Evolutionary conservation across 2,888 invertebrate species (phyloP), one percentile per base, ranked within the genome.

Genomic region (Cryptocephalus moraei): DNA sequence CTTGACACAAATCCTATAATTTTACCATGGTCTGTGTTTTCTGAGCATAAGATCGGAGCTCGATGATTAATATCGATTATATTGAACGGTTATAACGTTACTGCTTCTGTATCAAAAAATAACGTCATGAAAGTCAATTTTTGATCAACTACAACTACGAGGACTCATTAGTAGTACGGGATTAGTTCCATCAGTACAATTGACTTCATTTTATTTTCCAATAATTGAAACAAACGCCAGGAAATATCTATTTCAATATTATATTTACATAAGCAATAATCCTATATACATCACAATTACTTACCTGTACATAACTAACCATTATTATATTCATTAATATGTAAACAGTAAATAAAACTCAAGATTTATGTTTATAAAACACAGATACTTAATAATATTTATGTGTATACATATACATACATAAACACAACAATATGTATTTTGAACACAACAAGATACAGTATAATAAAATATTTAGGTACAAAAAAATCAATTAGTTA

Each of bases 351-450:
- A 36, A 42, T 49, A 49, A 46, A 49, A 46, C 39, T 47, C 47
- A 13, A 45, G 63, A 51, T 54, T 62, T 63, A 68, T 49, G 65
- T 67, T 70, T 66, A 69, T 69, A 67, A 71, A 70, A 70, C 68
- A 70, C 66, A 68, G 67, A 65, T 66, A 69, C 64, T 66, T 63
- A 64, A 62, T 64, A 62, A 60, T 64, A 63, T 67, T 66, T 62
- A 67, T 66, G 66, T 69, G 68, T 69, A 65, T 68, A 69, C 68
- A 69, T 67, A 62, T 65, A 68, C 67, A 68, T 70, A 68, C 65
- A 70, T 67, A 69, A 69, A 70, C 67, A 70, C 69, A 70, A 71
- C 70, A 69, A 70, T 68, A 66, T 66, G 67, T 66, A 68, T 67
- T 61, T 65, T 69, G 69, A 70, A 70, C 68, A 71, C 70, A 71